Evolutionary conservation across 53 echinoderm and acorn worm genomes (phyloP).

Genomic region (Holothuria leucospilota): DNA sequence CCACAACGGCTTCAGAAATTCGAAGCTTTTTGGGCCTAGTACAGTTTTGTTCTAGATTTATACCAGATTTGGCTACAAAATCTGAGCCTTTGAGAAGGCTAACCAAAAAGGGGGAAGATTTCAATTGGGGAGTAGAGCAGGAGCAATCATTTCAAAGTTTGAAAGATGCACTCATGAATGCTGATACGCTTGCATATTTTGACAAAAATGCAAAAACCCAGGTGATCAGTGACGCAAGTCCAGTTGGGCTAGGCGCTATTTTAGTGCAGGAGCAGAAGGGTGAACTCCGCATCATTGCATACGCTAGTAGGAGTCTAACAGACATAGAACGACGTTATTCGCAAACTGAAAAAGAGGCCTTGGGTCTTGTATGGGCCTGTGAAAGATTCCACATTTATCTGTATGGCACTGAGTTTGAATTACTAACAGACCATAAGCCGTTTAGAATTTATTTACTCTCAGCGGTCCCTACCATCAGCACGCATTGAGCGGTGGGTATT

Average conservation of each 20-base stretch:
- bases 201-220: slow-evolving; percentile 56
- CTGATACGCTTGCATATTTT: slow-evolving; percentile 61
- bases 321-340: slow-evolving; percentile 55
- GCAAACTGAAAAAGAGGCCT: slow-evolving; percentile 61
- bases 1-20: slow-evolving; percentile 61
- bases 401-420: slow-evolving; percentile 54
- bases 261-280: slow-evolving; percentile 56
- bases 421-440: slow-evolving; percentile 68
- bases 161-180: slow-evolving; percentile 43
- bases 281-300: slow-evolving; percentile 43
- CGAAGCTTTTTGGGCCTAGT: slow-evolving; percentile 64
- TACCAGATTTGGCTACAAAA: slow-evolving; percentile 58
- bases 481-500: slow-evolving; percentile 47
- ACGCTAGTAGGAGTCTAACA: slow-evolving; percentile 50
- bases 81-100: slow-evolving; percentile 58
- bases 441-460: slow-evolving; percentile 57
- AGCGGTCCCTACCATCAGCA: slow-evolving; percentile 32
- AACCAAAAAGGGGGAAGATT: slow-evolving; percentile 48
- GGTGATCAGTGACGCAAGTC: slow-evolving; percentile 70
- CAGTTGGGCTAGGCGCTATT: slow-evolving; percentile 73
- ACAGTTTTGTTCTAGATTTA: slow-evolving; percentile 59
- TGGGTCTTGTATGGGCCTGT: slow-evolving; percentile 65
- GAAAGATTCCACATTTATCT: slow-evolving; percentile 61
- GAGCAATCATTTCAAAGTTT: slow-evolving; percentile 54
- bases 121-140: slow-evolving; percentile 53